Conservation (phyloP, 2,113 vertebrate genomes). For the Zosterops japonicus region DNA sequence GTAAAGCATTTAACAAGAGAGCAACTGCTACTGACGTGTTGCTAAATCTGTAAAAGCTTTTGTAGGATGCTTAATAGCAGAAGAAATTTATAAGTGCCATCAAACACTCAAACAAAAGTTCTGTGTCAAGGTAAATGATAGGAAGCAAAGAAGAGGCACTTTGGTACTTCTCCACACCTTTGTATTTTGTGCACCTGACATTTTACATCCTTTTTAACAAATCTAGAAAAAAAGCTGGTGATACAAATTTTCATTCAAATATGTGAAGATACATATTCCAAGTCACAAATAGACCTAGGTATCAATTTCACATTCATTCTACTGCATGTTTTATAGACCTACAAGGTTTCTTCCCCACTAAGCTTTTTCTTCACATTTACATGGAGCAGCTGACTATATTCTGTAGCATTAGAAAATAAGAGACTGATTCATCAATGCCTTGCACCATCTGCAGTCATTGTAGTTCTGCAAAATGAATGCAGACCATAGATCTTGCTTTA, state of each 20-base stretch:
- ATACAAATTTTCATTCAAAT: not conserved
- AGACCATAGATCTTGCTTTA: not conserved
- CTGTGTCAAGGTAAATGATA: not conserved
- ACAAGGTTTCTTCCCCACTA: not conserved
- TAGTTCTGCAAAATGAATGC: not conserved
- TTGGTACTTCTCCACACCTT: not conserved
- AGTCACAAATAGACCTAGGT: not conserved
- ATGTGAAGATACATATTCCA: not conserved
- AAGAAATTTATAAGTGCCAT: not conserved
- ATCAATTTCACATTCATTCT: not conserved
- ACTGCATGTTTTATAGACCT: not conserved
- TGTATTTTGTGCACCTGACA: not conserved
- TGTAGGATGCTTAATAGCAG: not conserved
- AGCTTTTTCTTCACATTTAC: not conserved
- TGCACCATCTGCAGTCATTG: not conserved
- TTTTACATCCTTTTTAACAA: not conserved
- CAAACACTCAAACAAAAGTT: not conserved
- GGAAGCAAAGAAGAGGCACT: not conserved
- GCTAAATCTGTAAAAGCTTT: conserved; percentile 20
- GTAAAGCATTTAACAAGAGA: not conserved
- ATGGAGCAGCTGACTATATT: not conserved
- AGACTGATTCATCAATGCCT: conserved; percentile 5
- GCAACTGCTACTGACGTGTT: not conserved
- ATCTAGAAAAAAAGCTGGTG: not conserved
- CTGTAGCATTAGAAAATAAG: not conserved